phyloP scores from a whole-genome alignment of 2,797 vertebrate species.

The Phataginus tricuspis region DNA sequence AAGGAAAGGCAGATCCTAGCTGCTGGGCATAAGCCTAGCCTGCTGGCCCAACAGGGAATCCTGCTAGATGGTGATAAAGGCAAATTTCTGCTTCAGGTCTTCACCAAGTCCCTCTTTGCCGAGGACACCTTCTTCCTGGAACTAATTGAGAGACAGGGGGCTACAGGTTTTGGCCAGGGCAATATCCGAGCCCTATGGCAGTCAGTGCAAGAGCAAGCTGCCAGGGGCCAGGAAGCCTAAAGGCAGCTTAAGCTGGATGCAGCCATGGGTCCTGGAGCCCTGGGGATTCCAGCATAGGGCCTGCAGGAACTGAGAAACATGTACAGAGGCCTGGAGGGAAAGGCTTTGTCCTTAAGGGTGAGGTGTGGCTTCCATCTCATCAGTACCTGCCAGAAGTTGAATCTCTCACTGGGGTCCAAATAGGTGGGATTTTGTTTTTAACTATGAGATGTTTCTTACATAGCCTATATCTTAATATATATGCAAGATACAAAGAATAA shows the following conservation, averaged over 20 bases:
- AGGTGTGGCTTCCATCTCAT: neutral
- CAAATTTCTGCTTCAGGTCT: constrained; percentile 94
- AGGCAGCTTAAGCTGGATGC: neutral
- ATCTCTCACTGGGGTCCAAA: neutral
- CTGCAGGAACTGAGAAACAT: neutral
- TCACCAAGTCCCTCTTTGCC: constrained; percentile 93
- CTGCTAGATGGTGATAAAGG: constrained; percentile 89
- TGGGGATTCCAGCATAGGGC: neutral
- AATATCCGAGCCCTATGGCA: constrained; percentile 95
- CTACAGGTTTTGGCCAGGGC: constrained; percentile 93
- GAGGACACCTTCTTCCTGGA: constrained; percentile 97
- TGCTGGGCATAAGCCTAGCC: constrained; percentile 87
- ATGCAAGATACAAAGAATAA: neutral
- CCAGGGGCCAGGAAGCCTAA: constrained; percentile 58
- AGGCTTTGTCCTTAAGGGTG: neutral
- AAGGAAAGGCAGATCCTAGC: constrained; percentile 91
- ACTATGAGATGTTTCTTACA: constrained; percentile 5
- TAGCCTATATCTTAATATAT: neutral
- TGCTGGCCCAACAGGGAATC: constrained; percentile 91
- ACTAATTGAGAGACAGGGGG: constrained; percentile 94
- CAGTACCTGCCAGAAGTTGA: neutral
- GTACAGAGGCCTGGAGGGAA: neutral
- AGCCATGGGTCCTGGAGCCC: neutral
- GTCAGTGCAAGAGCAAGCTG: constrained; percentile 91
- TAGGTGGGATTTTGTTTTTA: neutral